Conservation (phyloP, 2,888 invertebrate genomes). For the Nephrotoma flavescens region DNA sequence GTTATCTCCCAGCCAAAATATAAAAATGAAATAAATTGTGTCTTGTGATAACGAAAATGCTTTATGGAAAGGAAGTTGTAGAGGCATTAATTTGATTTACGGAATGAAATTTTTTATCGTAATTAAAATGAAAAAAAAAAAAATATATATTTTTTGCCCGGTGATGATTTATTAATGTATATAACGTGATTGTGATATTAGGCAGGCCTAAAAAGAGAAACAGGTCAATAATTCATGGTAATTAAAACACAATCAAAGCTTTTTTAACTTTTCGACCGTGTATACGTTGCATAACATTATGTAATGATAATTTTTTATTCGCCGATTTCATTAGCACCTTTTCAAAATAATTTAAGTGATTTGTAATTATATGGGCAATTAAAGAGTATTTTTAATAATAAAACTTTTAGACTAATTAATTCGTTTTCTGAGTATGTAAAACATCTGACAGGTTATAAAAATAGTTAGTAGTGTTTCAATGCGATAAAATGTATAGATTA, state of each 20-base stretch:
- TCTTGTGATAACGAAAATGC: not conserved
- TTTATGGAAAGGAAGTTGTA: not conserved
- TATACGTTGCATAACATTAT: too few species aligned
- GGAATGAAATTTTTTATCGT: not conserved
- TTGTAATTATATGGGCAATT: too few species aligned
- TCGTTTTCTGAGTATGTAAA: too few species aligned
- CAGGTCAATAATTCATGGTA: not conserved
- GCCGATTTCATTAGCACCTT: too few species aligned
- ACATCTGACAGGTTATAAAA: too few species aligned
- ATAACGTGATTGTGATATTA: not conserved
- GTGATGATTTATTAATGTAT: not conserved
- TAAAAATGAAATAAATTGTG: not conserved
- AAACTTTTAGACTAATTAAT: too few species aligned
- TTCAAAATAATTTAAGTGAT: too few species aligned
- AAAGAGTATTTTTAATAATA: too few species aligned
- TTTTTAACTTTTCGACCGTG: not conserved
- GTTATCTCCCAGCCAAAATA: not conserved
- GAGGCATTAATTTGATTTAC: not conserved
- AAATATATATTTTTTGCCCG: not conserved
- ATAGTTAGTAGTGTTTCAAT: too few species aligned
- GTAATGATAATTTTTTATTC: too few species aligned
- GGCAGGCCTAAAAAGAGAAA: not conserved
- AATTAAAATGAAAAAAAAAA: not conserved
- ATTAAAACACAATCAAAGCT: not conserved
- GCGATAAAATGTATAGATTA: too few species aligned